Percentiles rank a stretch among this genome's conserved stretches.
Evolutionary conservation across 2,888 invertebrate genomes (phyloP).

Genomic region (Melanostoma mellinum): DNA sequence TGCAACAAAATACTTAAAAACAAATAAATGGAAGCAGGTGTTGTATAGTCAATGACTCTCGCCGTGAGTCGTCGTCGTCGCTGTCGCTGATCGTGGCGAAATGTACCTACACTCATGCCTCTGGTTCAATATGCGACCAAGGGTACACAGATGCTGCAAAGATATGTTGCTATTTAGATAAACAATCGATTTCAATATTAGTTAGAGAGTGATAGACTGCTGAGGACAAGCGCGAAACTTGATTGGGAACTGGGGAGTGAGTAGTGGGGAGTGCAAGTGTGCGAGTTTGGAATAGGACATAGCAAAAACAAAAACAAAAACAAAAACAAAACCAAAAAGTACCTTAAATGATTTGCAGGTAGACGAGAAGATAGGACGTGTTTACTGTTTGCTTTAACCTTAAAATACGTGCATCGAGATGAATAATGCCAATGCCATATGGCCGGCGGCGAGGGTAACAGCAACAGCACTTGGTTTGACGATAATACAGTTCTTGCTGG

Average conservation of each 20-base stretch:
- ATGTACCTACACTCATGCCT: constrained; percentile 45
- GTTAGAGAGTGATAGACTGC: no score
- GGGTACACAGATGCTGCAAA: not conserved
- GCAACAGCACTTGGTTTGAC: constrained; percentile 33
- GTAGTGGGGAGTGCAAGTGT: no score
- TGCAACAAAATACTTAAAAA: constrained; percentile 42
- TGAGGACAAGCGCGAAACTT: no score
- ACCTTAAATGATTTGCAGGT: not conserved
- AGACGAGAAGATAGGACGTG: no score
- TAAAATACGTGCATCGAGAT: constrained; percentile 20
- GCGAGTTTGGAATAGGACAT: no score
- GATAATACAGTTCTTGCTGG: constrained; percentile 35
- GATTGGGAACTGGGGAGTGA: no score
- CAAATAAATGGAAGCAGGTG: constrained; percentile 59
- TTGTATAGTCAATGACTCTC: constrained; percentile 58
- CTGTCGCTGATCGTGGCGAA: constrained; percentile 12
- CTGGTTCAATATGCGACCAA: not conserved
- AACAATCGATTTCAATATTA: no score
- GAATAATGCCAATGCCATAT: constrained; percentile 29
- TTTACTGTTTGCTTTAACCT: constrained; percentile 1
- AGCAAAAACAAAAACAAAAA: no score
- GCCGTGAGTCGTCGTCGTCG: constrained; percentile 4
- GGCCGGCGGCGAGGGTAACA: not conserved
- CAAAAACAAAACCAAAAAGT: not conserved
- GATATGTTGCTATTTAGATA: no score